These are phyloP conservation scores for Philaethria dido DNA, from an alignment of 2,888 invertebrate genomes.

Conservation along the genomic window DNA sequence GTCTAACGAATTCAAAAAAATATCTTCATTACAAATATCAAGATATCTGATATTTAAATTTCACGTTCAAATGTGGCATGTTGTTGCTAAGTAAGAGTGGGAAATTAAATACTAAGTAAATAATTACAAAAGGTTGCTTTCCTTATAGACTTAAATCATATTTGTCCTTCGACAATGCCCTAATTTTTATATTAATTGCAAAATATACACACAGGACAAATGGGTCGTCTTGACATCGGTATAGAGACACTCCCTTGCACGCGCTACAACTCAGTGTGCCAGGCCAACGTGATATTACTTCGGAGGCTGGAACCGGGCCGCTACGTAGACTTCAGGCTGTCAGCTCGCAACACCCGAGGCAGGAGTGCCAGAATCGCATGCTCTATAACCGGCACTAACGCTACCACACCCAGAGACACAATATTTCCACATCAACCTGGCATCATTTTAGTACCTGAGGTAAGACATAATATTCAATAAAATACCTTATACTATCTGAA, in stretches of 20 bases:
- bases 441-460: conserved; percentile 90
- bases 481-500: too few relatives aligned
- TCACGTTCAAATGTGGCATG: too few relatives aligned
- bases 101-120: too few relatives aligned
- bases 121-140: too few relatives aligned
- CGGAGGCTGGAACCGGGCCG: conserved; percentile 91
- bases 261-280: conserved; percentile 93
- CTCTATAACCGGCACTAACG: conserved; percentile 92
- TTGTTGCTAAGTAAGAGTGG: too few relatives aligned
- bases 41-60: too few relatives aligned
- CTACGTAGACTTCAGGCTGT: conserved; percentile 91
- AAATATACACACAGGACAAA: conserved; percentile 75
- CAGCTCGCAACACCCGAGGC: conserved; percentile 90
- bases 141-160: too few relatives aligned
- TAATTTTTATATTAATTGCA: too few relatives aligned
- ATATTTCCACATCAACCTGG: conserved; percentile 93
- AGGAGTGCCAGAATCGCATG: conserved; percentile 89
- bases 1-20: too few relatives aligned
- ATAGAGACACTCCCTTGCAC: conserved; percentile 93
- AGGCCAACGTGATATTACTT: conserved; percentile 92
- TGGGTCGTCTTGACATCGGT: conserved; percentile 89
- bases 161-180: too few relatives aligned
- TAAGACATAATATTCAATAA: too few relatives aligned
- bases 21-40: too few relatives aligned
- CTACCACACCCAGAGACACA: conserved; percentile 91